Percentiles rank a stretch among this genome's conserved stretches.
These are phyloP conservation scores for Eretmocerus hayati DNA, from an alignment of 2,888 invertebrate genomes.

Conservation along the genomic window DNA sequence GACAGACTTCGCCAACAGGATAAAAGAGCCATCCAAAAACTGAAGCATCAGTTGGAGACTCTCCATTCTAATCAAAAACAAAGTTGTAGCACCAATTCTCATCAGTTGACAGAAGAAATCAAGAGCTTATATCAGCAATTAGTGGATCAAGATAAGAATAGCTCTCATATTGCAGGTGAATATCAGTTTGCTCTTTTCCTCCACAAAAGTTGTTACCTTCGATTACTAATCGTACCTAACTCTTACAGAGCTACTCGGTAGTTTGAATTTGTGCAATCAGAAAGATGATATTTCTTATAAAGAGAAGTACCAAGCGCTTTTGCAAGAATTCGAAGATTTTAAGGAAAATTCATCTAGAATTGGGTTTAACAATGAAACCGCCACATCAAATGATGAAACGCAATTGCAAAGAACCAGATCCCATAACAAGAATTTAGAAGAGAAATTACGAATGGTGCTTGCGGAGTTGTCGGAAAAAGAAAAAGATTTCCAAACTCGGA, in stretches of 20 bases:
- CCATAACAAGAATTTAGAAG: constrained; percentile 60
- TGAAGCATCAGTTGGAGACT: constrained; percentile 49
- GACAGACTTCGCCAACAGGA: constrained; percentile 67
- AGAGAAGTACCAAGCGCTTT: constrained; percentile 58
- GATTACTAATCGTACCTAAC: not conserved
- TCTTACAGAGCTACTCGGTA: constrained; percentile 45
- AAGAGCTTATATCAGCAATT: constrained; percentile 46
- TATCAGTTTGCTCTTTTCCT: not conserved
- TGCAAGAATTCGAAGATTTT: constrained; percentile 62
- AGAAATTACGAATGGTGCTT: constrained; percentile 58
- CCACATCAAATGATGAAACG: constrained; percentile 31
- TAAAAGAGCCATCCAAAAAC: constrained; percentile 63
- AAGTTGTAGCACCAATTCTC: constrained; percentile 32
- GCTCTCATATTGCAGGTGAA: constrained; percentile 45
- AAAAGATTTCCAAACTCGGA: constrained; percentile 54
- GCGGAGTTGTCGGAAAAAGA: constrained; percentile 60
- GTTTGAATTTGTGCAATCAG: constrained; percentile 32
- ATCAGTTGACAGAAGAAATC: constrained; percentile 46
- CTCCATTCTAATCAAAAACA: constrained; percentile 30
- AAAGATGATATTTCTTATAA: constrained; percentile 50
- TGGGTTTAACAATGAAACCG: constrained; percentile 27
- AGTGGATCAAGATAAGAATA: constrained; percentile 45
- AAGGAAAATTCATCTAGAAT: constrained; percentile 42
- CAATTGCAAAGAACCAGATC: constrained; percentile 50
- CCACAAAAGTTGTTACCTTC: not conserved